Conservation (phyloP, 1,140 invertebrate genomes). For the Samia ricini region DNA sequence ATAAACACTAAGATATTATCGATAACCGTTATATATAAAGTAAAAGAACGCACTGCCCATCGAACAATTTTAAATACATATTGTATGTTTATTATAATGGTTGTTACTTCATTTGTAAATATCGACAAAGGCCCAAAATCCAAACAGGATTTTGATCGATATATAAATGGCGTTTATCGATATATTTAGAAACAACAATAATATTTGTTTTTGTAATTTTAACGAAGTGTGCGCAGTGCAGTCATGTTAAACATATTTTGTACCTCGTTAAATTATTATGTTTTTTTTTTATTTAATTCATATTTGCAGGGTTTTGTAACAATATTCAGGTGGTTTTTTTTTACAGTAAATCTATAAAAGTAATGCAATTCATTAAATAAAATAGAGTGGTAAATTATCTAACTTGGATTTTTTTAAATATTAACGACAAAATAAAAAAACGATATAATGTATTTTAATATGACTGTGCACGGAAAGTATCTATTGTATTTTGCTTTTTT, state of each 20-base stretch:
- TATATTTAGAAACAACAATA: neutral
- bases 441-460: neutral
- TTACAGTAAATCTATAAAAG: too few species aligned
- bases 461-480: neutral
- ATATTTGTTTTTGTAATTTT: neutral
- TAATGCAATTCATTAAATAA: too few species aligned
- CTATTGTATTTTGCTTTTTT: neutral
- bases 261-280: neutral
- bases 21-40: neutral
- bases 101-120: neutral
- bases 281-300: neutral
- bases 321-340: too few species aligned
- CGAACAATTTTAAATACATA: neutral
- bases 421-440: neutral
- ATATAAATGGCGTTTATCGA: neutral
- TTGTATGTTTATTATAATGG: neutral
- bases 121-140: neutral
- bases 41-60: neutral
- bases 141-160: neutral
- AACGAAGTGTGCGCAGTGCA: neutral
- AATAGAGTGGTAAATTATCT: too few species aligned
- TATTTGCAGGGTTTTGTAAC: too few species aligned
- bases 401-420: neutral
- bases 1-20: neutral
- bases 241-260: neutral